Percentiles rank a stretch among this genome's conserved stretches.
phyloP scores from a whole-genome alignment of 1,140 invertebrate species.

The Riptortus pedestris region DNA sequence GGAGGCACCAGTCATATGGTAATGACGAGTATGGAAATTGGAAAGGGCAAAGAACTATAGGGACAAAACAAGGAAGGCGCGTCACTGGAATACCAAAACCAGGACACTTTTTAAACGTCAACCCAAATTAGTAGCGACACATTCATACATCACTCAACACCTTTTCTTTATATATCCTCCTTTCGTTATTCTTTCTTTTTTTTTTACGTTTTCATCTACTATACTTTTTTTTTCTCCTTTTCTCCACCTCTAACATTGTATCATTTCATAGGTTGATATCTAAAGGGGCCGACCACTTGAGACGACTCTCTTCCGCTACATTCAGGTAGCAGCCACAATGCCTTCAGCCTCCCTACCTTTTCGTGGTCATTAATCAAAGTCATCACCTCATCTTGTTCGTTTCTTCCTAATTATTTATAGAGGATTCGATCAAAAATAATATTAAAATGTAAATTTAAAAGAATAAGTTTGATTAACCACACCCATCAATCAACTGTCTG shows the following conservation, averaged over 20 bases:
- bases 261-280: conserved; percentile 10
- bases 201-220: background rate
- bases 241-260: background rate
- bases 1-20: conserved; percentile 10
- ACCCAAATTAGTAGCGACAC: conserved; percentile 12
- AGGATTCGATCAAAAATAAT: no score
- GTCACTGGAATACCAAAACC: background rate
- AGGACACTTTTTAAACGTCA: conserved; percentile 16
- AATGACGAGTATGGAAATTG: conserved; percentile 2
- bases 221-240: background rate
- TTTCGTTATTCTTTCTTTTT: background rate
- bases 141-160: conserved; percentile 17
- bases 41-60: conserved; percentile 15
- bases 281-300: conserved; percentile 2
- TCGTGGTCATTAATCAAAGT: background rate
- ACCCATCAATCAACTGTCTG: no score
- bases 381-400: background rate
- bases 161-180: conserved; percentile 10
- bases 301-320: background rate
- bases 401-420: no score
- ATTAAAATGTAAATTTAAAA: no score
- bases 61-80: conserved; percentile 9
- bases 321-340: background rate
- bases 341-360: background rate
- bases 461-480: no score